phyloP scores from a whole-genome alignment of 2,888 invertebrate genomes.

The Mythimna lalbum region DNA sequence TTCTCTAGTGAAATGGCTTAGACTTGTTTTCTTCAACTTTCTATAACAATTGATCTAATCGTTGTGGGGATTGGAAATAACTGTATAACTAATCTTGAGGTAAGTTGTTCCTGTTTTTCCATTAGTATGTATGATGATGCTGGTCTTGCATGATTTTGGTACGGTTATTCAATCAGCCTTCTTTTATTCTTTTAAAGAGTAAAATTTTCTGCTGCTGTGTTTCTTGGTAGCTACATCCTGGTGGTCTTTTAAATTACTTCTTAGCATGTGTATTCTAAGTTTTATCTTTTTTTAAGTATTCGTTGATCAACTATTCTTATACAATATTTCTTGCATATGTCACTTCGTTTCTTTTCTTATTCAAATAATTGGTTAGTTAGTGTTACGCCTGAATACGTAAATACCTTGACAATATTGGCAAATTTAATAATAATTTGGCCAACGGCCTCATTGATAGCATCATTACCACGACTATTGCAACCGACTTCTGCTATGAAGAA shows the following conservation, averaged over 20 bases:
- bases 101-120: neutral
- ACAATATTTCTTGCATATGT: too few relatives aligned
- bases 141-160: neutral
- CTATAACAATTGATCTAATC: constrained; percentile 48
- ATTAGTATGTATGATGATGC: neutral
- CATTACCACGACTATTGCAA: neutral
- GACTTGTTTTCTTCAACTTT: constrained; percentile 54
- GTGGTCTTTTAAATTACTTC: too few relatives aligned
- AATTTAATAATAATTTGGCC: neutral
- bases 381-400: neutral
- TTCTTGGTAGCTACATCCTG: too few relatives aligned
- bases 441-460: neutral
- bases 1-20: constrained; percentile 32
- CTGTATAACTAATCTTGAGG: neutral
- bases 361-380: neutral
- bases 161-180: neutral
- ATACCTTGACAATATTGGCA: constrained; percentile 1
- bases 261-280: too few relatives aligned
- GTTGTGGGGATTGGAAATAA: neutral
- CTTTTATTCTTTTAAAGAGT: neutral
- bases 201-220: too few relatives aligned
- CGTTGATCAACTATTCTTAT: neutral
- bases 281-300: too few relatives aligned
- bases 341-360: too few relatives aligned
- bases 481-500: neutral